Percentiles rank a stretch among this genome's conserved stretches.
These are phyloP conservation scores for Hassar affinis DNA, from an alignment of 2,113 vertebrate species.

Conservation along the genomic window DNA sequence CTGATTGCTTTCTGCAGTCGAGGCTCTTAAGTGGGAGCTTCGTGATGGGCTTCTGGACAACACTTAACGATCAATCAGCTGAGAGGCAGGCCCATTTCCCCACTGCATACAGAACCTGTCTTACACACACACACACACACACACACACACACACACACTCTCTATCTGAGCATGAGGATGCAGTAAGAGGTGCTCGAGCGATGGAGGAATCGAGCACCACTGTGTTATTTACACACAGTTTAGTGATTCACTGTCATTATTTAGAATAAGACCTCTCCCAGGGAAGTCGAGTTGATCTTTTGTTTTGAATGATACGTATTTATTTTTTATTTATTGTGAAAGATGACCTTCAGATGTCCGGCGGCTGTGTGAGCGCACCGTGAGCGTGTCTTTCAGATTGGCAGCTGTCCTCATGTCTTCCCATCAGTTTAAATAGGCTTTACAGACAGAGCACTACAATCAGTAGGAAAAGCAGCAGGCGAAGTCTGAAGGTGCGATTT, in stretches of 20 bases:
- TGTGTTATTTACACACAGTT: conserved; percentile 61
- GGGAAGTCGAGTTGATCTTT: conserved; percentile 50
- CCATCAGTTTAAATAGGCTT: conserved; percentile 36
- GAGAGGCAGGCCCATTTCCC: conserved; percentile 67
- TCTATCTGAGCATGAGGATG: conserved; percentile 54
- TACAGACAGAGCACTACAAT: conserved; percentile 29
- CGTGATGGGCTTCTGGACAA: conserved; percentile 76
- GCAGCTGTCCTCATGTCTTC: conserved; percentile 38
- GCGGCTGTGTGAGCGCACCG: conserved; percentile 8
- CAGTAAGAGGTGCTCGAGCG: conserved; percentile 51
- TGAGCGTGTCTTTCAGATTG: conserved; percentile 45
- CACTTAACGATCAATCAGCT: conserved; percentile 80
- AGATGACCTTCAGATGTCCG: conserved; percentile 50
- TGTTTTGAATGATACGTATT: conserved; percentile 35
- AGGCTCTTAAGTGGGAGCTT: conserved; percentile 73
- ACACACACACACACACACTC: conserved; percentile 62
- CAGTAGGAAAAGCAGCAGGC: not conserved
- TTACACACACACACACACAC: conserved; percentile 67
- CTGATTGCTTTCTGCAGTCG: conserved; percentile 77
- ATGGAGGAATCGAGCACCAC: conserved; percentile 46
- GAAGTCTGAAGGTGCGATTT: not conserved
- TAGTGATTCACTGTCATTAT: conserved; percentile 48
- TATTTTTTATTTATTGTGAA: conserved; percentile 24
- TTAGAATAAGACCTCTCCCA: conserved; percentile 32
- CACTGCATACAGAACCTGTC: conserved; percentile 65